These are phyloP conservation scores for Ormyrus labotus DNA, from an alignment of 2,888 invertebrate species.

Conservation along the genomic window DNA sequence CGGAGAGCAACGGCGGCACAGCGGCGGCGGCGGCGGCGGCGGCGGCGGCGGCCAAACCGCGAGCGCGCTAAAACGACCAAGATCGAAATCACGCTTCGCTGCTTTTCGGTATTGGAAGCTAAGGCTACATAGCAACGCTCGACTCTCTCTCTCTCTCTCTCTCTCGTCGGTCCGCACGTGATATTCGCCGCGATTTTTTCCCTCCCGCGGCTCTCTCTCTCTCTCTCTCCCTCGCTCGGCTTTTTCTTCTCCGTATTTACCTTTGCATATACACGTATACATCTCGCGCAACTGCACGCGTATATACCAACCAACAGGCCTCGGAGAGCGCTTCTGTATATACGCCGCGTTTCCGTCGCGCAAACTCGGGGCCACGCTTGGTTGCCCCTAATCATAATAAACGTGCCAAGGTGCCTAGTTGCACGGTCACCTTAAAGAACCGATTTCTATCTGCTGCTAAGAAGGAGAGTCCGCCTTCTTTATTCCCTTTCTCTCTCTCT, in stretches of 20 bases:
- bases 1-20: not conserved
- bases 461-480: conserved; percentile 9
- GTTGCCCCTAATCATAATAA: conserved; percentile 74
- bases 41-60: conserved; percentile 15
- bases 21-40: conserved; percentile 50
- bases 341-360: no score
- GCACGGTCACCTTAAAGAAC: conserved; percentile 68
- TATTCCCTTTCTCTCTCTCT: conserved; percentile 25
- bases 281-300: no score
- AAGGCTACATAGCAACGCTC: conserved; percentile 60
- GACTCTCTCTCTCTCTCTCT: no score
- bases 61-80: conserved; percentile 63
- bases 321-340: no score
- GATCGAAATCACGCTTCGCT: conserved; percentile 65
- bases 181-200: conserved; percentile 29
- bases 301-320: no score
- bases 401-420: conserved; percentile 74
- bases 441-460: conserved; percentile 69
- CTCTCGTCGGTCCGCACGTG: conserved; percentile 29
- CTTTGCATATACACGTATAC: no score
- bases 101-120: conserved; percentile 66
- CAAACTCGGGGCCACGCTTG: conserved; percentile 67
- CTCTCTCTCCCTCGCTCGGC: conserved; percentile 5
- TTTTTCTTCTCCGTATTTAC: not conserved
- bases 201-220: not conserved